Evolutionary conservation across 2,888 invertebrate genomes (phyloP), one percentile per base, ranked within the genome.

Genomic region (Mycalesis mineus): DNA sequence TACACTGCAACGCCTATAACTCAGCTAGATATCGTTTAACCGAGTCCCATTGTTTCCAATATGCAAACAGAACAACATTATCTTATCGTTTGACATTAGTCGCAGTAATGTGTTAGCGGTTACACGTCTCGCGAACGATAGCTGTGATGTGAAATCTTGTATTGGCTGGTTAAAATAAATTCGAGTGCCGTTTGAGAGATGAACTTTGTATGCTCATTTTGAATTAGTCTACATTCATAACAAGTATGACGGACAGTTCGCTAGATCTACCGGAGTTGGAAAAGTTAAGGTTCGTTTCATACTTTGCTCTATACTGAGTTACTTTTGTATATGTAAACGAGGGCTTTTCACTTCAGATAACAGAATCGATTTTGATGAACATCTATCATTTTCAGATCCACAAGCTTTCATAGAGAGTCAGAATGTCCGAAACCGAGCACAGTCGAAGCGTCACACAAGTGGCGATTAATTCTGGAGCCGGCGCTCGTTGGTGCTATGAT

Each of bases 401-500:
- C 72, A 70, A 62, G 70, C 57, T 60, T 59, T 59, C 63, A 59
- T 41, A 62, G 67, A 47, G 69, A 60, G 62, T 72, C 70, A 66
- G 48, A 64, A 57, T 36, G 63, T 53, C 44, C 61, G 53, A 56
- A 62, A 56, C 48, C 45, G 50, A 50, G 55, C 7, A 41, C 8
- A 14, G 62, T 61, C 13, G 57, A 62, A 42, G 49, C 60, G 17
- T 49, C 72, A 37, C 73, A 75, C 40, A 83, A 76, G 77, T 85
- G 84, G 75, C 71, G 71, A 53, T 88, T 94, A 57, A 92, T 94
- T 4, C 91, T 94, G 6, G 94, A 94, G 70, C 94, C 94, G 0
- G 93, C 94, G 75, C 78, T 94, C 48, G 93, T 93, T 6, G 93
- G 93, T 48, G 92, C 94, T 68, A 94, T 94, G 87, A 78, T 88